Conservation (phyloP, 2,888 invertebrate species). For the Drepana falcataria region DNA sequence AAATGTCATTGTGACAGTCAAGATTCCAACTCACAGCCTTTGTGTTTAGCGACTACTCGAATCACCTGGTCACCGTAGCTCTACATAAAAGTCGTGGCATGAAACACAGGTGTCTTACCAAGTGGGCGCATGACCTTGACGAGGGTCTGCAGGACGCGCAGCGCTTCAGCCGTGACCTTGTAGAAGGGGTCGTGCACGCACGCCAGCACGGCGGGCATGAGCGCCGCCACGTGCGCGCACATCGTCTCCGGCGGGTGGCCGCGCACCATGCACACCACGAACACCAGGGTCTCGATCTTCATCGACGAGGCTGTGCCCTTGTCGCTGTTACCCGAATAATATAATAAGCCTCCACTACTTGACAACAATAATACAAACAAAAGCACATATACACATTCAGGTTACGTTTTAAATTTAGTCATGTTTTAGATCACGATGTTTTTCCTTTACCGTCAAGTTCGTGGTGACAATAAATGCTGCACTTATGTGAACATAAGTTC, state of each 20-base stretch:
- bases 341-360: background rate
- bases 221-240: constrained; percentile 86
- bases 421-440: no score
- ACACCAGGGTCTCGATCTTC: constrained; percentile 97
- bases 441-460: no score
- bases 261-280: constrained; percentile 90
- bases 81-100: background rate
- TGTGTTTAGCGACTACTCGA: no score
- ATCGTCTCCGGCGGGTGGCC: constrained; percentile 89
- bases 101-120: constrained; percentile 58
- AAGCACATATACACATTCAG: background rate
- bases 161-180: constrained; percentile 98
- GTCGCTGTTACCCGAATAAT: constrained; percentile 70
- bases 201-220: constrained; percentile 91
- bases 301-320: constrained; percentile 97
- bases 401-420: no score
- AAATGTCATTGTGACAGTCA: no score
- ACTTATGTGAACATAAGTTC: no score
- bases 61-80: no score
- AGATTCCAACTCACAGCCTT: no score
- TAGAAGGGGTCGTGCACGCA: constrained; percentile 98
- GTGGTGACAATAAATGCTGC: no score
- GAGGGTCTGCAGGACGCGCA: constrained; percentile 94
- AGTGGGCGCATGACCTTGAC: constrained; percentile 95
- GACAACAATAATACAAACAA: background rate